A percentile compares a stretch with the other conserved stretches of the same genome.
Evolutionary conservation across 2,888 invertebrate genomes (phyloP).

Genomic region (Bruchidius siliquastri): DNA sequence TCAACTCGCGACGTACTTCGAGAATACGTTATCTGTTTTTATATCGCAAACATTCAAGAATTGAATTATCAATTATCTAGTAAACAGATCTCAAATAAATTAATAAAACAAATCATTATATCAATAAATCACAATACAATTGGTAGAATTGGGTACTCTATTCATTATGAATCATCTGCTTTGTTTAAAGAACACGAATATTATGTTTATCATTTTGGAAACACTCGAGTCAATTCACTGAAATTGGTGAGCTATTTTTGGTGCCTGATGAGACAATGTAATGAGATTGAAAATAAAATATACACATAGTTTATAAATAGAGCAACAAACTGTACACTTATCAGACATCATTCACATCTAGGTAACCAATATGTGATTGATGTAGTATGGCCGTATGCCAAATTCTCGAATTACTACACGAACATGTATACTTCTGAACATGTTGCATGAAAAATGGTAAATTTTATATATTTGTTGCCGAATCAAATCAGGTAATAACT

Average conservation of each 20-base stretch:
- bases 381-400: not conserved
- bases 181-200: not conserved
- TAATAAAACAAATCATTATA: no score
- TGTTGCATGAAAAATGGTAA: no score
- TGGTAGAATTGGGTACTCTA: no score
- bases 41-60: no score
- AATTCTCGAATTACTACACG: not conserved
- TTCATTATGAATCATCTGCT: not conserved
- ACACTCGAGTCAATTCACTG: not conserved
- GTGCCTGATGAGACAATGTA: not conserved
- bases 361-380: not conserved
- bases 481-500: no score
- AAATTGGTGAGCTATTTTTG: not conserved
- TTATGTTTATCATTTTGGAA: not conserved
- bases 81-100: no score
- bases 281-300: not conserved
- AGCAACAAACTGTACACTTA: not conserved
- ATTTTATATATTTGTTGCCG: no score
- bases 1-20: no score
- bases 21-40: no score
- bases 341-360: not conserved
- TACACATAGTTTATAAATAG: not conserved
- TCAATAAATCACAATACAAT: no score
- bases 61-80: no score
- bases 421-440: not conserved